A percentile compares a stretch with the other conserved stretches of the same genome.
Evolutionary conservation across 1,140 invertebrate species (phyloP).

Genomic region (Drosophila tsacasi): DNA sequence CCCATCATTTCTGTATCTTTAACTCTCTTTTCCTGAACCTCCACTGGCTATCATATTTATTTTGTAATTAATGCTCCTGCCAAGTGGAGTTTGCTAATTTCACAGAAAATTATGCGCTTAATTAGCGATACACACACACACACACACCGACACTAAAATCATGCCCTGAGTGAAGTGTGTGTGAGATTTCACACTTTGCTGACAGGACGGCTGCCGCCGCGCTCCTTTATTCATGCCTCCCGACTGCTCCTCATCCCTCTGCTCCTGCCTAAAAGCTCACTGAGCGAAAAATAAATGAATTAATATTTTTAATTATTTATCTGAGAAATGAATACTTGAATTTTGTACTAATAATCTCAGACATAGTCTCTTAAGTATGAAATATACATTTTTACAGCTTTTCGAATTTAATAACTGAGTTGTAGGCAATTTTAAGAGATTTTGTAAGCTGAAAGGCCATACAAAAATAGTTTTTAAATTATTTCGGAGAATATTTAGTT

Average conservation of each 20-base stretch:
- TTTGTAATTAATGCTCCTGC: constrained; percentile 32
- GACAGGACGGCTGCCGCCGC: constrained; percentile 42
- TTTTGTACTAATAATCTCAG: not conserved
- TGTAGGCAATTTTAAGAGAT: too few species aligned
- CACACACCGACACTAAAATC: constrained; percentile 4
- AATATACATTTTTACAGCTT: not conserved
- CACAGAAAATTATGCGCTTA: constrained; percentile 69
- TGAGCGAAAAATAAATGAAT: not conserved
- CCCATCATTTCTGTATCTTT: not conserved
- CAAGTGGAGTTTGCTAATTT: constrained; percentile 59
- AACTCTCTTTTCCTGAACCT: not conserved
- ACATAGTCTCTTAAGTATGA: not conserved
- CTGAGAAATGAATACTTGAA: not conserved
- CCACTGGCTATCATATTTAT: constrained; percentile 18
- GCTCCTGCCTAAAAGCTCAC: constrained; percentile 1
- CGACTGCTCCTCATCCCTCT: not conserved
- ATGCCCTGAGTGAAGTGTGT: constrained; percentile 54
- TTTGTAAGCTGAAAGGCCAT: too few species aligned
- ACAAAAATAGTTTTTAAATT: too few species aligned
- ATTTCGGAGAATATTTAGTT: too few species aligned
- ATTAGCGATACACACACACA: constrained; percentile 55
- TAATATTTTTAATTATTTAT: not conserved
- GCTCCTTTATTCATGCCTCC: constrained; percentile 7
- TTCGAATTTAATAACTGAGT: too few species aligned
- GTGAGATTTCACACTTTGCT: constrained; percentile 72